Conservation (phyloP, 2,888 invertebrate species). For the Andrena bucephala region DNA sequence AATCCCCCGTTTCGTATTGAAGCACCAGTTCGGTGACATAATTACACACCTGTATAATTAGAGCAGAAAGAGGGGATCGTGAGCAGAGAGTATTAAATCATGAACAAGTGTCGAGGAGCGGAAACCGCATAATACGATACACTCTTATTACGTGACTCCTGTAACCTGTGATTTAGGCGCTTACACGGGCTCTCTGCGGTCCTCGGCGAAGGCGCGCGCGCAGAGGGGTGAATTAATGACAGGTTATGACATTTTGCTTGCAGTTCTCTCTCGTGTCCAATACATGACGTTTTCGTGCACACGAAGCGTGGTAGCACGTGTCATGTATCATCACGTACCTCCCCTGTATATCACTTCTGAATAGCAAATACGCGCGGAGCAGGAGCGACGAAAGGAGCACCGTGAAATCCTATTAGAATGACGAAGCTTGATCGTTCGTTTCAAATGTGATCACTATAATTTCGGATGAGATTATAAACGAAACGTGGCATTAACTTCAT, state of each 20-base stretch:
- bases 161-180: constrained; percentile 77
- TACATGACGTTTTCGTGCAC: constrained; percentile 27
- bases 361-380: constrained; percentile 60
- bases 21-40: no score
- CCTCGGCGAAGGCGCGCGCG: constrained; percentile 42
- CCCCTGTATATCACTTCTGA: constrained; percentile 67
- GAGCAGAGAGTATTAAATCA: constrained; percentile 27
- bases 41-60: neutral
- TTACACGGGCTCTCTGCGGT: constrained; percentile 53
- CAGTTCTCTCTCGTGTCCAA: constrained; percentile 61
- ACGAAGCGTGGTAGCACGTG: constrained; percentile 72
- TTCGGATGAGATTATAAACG: constrained; percentile 7
- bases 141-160: constrained; percentile 67
- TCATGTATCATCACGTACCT: constrained; percentile 71
- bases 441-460: neutral
- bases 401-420: constrained; percentile 60
- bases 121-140: constrained; percentile 41
- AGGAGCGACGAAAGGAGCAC: constrained; percentile 26
- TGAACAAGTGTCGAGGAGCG: constrained; percentile 19
- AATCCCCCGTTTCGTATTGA: no score
- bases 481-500: neutral
- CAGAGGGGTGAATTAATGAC: constrained; percentile 81
- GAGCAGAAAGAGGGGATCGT: neutral
- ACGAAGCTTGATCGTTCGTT: constrained; percentile 18
- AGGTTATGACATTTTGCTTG: constrained; percentile 80